Base-by-base conservation (phyloP, 1,140 invertebrate genomes). In the Leucophenga varia region DNA sequence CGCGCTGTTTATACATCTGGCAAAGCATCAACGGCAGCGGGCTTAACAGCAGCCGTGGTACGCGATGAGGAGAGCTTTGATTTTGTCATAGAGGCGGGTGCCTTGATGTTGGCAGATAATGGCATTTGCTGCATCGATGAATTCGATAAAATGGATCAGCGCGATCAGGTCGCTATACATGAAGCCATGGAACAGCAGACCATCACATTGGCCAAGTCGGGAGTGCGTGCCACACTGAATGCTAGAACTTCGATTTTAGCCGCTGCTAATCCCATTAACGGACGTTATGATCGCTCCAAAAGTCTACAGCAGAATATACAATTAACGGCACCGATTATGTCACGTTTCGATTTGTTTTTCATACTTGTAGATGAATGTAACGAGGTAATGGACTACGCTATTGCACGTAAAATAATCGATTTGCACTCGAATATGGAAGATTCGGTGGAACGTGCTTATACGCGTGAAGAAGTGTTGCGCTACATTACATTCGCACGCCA, bases 151-250 rank as follows among this genome's bases (percentile, higher is more conserved):
- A 99, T 99, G 97, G 97, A 99, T 75, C 82, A 83, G 1, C 85
- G 86, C 48, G 97, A 99, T 82, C 96, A 98, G 77, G 95, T 99
- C 5, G 97, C 97, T 19, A 99, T 98, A 70, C 97, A 99, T 77
- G 97, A 99, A 81, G 97, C 97, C 37, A 99, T 99, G 97, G 97
- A 99, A 83, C 97, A 99, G 72, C 97, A 99, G 78, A 99, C 97
- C 1, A 99, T 99, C 68, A 97, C 95, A 1, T 86, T 99, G 42
- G 96, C 97, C 0, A 98, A 99, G 83, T 97, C 97, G 43, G 97
- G 97, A 37, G 93, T 99, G 0, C 86, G 95, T 71, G 94, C 97
- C 1, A 98, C 97, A 0, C 78, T 99, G 12, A 99, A 99, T 80
- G 97, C 97, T 1, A 80, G 96, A 40, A 97, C 97, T 1, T 98